Conservation (phyloP, 2,888 invertebrate species). For the Cephonodes hylas region DNA sequence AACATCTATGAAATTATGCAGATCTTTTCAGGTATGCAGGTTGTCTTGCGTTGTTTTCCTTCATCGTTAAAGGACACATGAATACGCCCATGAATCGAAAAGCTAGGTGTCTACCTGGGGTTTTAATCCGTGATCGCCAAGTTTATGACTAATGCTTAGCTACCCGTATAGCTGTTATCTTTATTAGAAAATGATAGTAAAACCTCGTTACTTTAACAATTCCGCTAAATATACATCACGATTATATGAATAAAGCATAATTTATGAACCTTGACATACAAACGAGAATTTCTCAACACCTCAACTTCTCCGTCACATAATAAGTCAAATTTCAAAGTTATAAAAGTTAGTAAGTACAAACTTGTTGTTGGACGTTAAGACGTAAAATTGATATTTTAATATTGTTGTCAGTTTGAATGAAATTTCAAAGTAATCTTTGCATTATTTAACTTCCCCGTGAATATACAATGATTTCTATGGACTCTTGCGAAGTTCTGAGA, state of each 20-base stretch:
- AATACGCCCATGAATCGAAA: no score
- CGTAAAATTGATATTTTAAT: conserved; percentile 57
- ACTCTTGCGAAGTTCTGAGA: neutral
- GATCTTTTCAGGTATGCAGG: no score
- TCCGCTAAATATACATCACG: neutral
- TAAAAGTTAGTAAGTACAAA: conserved; percentile 42
- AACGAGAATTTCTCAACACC: conserved; percentile 25
- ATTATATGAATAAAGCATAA: neutral
- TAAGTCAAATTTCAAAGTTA: conserved; percentile 38
- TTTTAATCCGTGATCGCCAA: no score
- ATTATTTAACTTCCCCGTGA: conserved; percentile 32
- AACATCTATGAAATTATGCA: neutral
- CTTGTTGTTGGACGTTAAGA: conserved; percentile 34
- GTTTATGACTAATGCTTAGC: no score
- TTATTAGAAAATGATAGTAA: no score
- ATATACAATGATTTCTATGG: conserved; percentile 21
- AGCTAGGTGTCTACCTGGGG: no score
- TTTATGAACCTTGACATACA: neutral
- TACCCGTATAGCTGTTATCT: no score
- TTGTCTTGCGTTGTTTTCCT: no score
- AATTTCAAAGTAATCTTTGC: conserved; percentile 46
- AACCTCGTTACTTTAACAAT: neutral
- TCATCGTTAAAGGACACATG: no score
- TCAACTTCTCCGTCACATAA: conserved; percentile 28
- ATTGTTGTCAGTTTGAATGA: conserved; percentile 46